A percentile compares a stretch with the other conserved stretches of the same genome.
Evolutionary conservation across 2,113 vertebrate genomes (phyloP).

Genomic region (Prochilodus magdalenae): DNA sequence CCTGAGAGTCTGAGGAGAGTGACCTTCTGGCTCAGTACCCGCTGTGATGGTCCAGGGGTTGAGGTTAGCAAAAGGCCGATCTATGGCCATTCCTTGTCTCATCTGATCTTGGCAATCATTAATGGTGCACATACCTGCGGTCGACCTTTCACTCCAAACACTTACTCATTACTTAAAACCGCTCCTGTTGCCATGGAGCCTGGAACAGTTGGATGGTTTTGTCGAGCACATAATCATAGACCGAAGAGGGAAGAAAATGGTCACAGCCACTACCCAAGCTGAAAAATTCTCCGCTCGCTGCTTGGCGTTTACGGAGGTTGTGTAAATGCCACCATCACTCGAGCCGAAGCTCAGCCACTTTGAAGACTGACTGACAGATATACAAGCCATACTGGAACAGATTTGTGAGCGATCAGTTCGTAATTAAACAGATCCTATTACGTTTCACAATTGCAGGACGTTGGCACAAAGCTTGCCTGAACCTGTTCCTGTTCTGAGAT

Average conservation of each 20-base stretch:
- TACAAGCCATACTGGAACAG: slow-evolving; percentile 35
- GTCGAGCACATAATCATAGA: slow-evolving; percentile 60
- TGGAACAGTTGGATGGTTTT: slow-evolving; percentile 57
- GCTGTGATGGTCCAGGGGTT: slow-evolving; percentile 49
- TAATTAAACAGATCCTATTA: slow-evolving; percentile 65
- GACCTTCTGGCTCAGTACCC: slow-evolving; percentile 46
- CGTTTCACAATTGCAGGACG: slow-evolving; percentile 51
- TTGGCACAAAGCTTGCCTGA: slow-evolving; percentile 61
- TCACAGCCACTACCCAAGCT: slow-evolving; percentile 36
- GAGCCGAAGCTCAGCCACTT: not conserved
- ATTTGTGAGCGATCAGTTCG: slow-evolving; percentile 47
- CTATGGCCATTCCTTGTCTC: slow-evolving; percentile 54
- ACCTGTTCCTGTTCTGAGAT: slow-evolving; percentile 61
- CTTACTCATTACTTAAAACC: slow-evolving; percentile 75
- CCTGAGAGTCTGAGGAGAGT: slow-evolving; percentile 52
- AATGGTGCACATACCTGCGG: slow-evolving; percentile 73
- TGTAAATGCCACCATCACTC: not conserved
- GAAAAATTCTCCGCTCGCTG: slow-evolving; percentile 20
- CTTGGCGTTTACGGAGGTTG: not conserved
- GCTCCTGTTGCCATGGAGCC: slow-evolving; percentile 73
- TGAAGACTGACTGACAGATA: slow-evolving; percentile 47
- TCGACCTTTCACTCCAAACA: slow-evolving; percentile 77
- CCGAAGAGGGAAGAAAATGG: slow-evolving; percentile 50
- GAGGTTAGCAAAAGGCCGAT: slow-evolving; percentile 63
- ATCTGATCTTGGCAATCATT: slow-evolving; percentile 72